These are phyloP conservation scores for Drosophila malerkotliana DNA, from an alignment of 1,140 invertebrate species.

Conservation along the genomic window DNA sequence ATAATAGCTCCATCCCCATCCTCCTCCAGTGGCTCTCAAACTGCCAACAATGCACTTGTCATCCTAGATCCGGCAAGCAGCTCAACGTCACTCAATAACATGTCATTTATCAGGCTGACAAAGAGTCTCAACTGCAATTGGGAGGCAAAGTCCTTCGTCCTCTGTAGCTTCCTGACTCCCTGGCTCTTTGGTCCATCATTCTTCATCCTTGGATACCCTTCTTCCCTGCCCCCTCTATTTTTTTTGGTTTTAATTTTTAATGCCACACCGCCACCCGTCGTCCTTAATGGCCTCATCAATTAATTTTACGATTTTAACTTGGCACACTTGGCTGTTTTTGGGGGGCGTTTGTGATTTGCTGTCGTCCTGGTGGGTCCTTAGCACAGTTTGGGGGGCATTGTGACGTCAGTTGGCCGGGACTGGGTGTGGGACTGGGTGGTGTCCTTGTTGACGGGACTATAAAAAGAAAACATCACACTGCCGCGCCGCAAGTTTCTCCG, in stretches of 20 bases:
- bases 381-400: conserved; percentile 35
- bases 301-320: conserved; percentile 15
- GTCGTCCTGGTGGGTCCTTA: background rate
- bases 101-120: conserved; percentile 50
- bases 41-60: background rate
- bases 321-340: background rate
- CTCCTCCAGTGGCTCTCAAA: background rate
- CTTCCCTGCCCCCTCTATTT: background rate
- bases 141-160: background rate
- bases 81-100: conserved; percentile 45
- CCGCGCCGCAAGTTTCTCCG: conserved; percentile 24
- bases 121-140: conserved; percentile 22
- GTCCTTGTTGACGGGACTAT: conserved; percentile 34
- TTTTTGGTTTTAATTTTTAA: conserved; percentile 9
- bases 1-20: too few species aligned
- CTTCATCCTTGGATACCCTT: background rate
- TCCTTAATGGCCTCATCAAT: conserved; percentile 35
- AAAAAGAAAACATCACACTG: conserved; percentile 45
- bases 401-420: conserved; percentile 48
- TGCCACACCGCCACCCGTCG: background rate
- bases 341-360: background rate
- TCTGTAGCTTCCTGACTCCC: background rate
- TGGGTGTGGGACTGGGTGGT: background rate
- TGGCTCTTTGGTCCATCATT: background rate
- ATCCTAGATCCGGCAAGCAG: conserved; percentile 6